Evolutionary conservation across 2,888 invertebrate species (phyloP), one percentile per base, ranked within the genome.

Genomic region (Drosophila engyochracea): DNA sequence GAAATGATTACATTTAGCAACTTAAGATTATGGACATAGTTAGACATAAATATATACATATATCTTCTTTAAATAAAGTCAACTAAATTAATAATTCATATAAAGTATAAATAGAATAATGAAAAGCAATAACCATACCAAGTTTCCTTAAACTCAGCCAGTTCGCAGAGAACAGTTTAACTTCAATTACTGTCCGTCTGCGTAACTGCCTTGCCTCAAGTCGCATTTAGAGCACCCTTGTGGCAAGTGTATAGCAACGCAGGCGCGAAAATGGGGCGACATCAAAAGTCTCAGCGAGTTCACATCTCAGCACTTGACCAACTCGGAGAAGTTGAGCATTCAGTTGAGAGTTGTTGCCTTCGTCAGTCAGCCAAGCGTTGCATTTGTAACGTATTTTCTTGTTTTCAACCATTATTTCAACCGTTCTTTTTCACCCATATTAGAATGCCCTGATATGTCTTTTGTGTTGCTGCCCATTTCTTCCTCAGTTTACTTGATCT

Each of bases 331-430:
- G 41, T 41, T 41, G 3, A 28, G 52, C 54, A 37, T 10, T 9
- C 25, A 49, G 44, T 39, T 51, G 16, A 47, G 25, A 35, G 37
- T 30, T 37, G 65, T 52, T 71, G 51, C 31, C 76, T 47, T 59
- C 64, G 53, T 60, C 83, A 83, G 53, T 62, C 83, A 83, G 74
- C 86, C 63, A 85, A 79, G 83, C 89, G 82, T 89, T 81, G 64
- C 47, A 76, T 84, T 86, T 89, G 89, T 89, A 86, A 86, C 85
- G 85, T 89, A 84, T 81, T 89, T 88, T 81, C 70, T 53, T 39
- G 22, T 49, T 16, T 3, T 9, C 7, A 4, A 16, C 9, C 25
- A 9, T 7, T 25, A 25, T 47, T 47, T 25, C 25, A 9, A 47
- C 25, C 53, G 57, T 28, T 31, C 19, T 64, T 60, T 60, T 37